Evolutionary conservation across 1,140 invertebrate genomes (phyloP).

Genomic region (Globodera rostochiensis): DNA sequence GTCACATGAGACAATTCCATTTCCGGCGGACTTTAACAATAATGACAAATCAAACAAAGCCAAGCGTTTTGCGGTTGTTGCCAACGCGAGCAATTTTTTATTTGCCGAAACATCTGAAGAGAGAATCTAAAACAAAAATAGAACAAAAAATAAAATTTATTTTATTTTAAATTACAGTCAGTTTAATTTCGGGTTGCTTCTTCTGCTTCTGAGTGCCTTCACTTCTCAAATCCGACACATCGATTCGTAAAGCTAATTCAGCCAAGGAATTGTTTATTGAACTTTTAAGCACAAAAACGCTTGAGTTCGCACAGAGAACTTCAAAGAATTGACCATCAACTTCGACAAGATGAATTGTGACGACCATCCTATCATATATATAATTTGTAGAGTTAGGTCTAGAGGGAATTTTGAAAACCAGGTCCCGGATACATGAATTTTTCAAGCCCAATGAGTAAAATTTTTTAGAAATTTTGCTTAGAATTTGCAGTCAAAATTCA

Average conservation of each 20-base stretch:
- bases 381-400: no score
- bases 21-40: neutral
- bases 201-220: neutral
- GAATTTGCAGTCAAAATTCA: no score
- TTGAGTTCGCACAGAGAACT: neutral
- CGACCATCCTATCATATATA: neutral
- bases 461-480: no score
- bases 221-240: neutral
- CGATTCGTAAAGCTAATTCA: neutral
- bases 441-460: no score
- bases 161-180: neutral
- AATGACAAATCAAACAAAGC: neutral
- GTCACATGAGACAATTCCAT: neutral
- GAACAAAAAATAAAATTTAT: neutral
- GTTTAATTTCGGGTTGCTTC: neutral
- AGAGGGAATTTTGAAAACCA: no score
- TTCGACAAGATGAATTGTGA: neutral
- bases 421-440: no score
- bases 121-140: neutral
- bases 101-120: neutral
- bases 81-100: neutral
- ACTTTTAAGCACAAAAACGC: neutral
- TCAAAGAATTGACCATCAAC: neutral
- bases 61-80: slow-evolving; percentile 1
- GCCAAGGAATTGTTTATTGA: neutral